Evolutionary conservation across 1,140 invertebrate species (phyloP).

Genomic region (Hydropsyche tenuis): DNA sequence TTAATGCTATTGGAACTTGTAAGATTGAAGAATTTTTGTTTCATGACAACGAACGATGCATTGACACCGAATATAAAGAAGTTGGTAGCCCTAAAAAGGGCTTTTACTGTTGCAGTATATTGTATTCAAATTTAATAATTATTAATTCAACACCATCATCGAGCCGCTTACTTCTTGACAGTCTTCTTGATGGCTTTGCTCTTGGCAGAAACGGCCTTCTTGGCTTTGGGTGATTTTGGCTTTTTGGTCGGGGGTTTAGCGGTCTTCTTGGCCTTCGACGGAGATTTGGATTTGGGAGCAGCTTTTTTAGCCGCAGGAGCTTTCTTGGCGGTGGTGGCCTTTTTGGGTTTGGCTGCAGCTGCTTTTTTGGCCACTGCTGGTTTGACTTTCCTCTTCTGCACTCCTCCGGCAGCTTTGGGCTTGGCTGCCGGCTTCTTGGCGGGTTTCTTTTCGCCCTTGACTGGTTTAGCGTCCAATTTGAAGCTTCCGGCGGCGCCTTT

Average conservation of each 20-base stretch:
- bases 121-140: too few species aligned
- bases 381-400: slow-evolving; percentile 10
- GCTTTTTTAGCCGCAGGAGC: slow-evolving; percentile 7
- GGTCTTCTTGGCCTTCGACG: slow-evolving; percentile 38
- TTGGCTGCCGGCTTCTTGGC: slow-evolving; percentile 27
- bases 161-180: slow-evolving; percentile 17
- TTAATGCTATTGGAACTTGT: too few species aligned
- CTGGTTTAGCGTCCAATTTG: slow-evolving; percentile 56
- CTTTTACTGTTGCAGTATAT: slow-evolving; percentile 34
- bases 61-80: too few species aligned
- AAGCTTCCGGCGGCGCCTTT: slow-evolving; percentile 67
- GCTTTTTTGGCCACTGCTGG: slow-evolving; percentile 34
- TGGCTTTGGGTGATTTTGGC: slow-evolving; percentile 45
- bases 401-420: not conserved
- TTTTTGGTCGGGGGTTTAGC: slow-evolving; percentile 46
- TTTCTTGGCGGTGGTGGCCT: slow-evolving; percentile 30
- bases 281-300: slow-evolving; percentile 19
- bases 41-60: too few species aligned
- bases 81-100: slow-evolving; percentile 45
- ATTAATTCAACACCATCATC: too few species aligned
- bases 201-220: slow-evolving; percentile 41
- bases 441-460: slow-evolving; percentile 28
- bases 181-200: slow-evolving; percentile 28
- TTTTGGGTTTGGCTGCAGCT: slow-evolving; percentile 35
- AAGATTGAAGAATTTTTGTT: too few species aligned